A percentile compares a stretch with the other conserved stretches of the same genome.
Evolutionary conservation across 2,797 vertebrate genomes (phyloP).

Genomic region (Sebastes nivosus): DNA sequence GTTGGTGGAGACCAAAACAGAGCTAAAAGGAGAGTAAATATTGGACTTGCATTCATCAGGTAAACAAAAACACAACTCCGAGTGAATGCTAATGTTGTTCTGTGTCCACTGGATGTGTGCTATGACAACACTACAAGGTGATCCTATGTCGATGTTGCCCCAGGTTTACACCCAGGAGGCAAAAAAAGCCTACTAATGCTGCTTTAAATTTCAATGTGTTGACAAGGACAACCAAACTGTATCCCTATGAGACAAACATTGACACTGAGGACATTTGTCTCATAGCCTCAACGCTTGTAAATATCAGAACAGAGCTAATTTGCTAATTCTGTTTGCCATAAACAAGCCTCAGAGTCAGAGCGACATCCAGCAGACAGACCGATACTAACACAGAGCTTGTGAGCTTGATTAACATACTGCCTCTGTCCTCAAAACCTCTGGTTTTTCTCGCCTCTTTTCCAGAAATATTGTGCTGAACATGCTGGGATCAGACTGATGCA

Average conservation of each 20-base stretch:
- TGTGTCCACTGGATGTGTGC: not conserved
- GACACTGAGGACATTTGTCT: slow-evolving; percentile 61
- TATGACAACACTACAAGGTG: not conserved
- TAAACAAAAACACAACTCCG: too few species aligned
- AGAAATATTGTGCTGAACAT: slow-evolving; percentile 67
- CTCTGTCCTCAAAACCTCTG: not conserved
- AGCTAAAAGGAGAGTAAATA: too few species aligned
- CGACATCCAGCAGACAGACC: not conserved
- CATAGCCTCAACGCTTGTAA: slow-evolving; percentile 15
- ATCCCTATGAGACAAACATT: slow-evolving; percentile 26
- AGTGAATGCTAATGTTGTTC: too few species aligned
- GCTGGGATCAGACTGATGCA: slow-evolving; percentile 68
- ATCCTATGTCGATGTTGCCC: not conserved
- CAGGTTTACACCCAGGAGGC: not conserved
- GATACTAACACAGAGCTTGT: not conserved
- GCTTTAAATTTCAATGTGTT: not conserved
- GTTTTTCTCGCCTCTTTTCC: not conserved
- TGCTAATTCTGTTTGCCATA: slow-evolving; percentile 58
- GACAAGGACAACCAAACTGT: not conserved
- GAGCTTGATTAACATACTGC: not conserved
- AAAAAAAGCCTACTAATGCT: not conserved
- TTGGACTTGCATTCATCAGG: too few species aligned
- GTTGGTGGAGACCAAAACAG: too few species aligned
- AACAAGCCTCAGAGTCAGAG: slow-evolving; percentile 35
- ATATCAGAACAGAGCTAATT: slow-evolving; percentile 46